Base-by-base conservation (phyloP, 2,797 vertebrate species). In the Gorsachius magnificus region DNA sequence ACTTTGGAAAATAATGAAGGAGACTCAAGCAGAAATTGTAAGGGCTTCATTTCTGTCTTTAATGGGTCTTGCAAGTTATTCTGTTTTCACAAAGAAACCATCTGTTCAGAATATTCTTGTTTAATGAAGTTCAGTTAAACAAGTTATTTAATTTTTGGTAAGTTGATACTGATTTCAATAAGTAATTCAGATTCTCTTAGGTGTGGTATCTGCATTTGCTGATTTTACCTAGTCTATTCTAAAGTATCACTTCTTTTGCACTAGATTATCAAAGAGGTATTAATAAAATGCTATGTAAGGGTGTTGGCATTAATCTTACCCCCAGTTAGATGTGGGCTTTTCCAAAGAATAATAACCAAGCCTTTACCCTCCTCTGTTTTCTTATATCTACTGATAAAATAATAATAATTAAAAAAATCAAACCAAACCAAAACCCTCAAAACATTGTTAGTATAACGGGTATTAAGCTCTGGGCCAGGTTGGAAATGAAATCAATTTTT, bases 391-490 rank as follows among this genome's bases (percentile, higher is more conserved):
- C 76, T 79, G 79, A 94, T 95, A 54, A 86, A 96, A 94, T 92
- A 95, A 91, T 93, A 66, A 16, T 36, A 80, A 60, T 60, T 45
- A 15, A 64, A 91, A 82, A 6, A 16, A 19, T 16, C n/a, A 25
- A 25, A 50, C 13, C 16, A 13, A 64, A 56, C 33, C 9, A 17
- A 50, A 79, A 66, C 5, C 4, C 31, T 26, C 58, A 51, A 93
- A 84, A 78, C 93, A 92, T 95, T 87, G 93, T 96, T 92, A 95
- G 69, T 96, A 38, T 97, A 96, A 97, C 94, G 8, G 64, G 89
- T 96, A 94, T 97, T 98, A 97, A 98, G 96, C 98, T 98, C 98
- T 98, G 98, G 98, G 98, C 98, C 98, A 98, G 98, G 98, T 98
- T 98, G 98, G 98, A 98, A 98, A 98, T 96, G 98, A 97, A 98